Percentiles rank a stretch among this genome's conserved stretches.
Evolutionary conservation across 2,797 vertebrate species (phyloP).

Genomic region (Brachymystax lenok): DNA sequence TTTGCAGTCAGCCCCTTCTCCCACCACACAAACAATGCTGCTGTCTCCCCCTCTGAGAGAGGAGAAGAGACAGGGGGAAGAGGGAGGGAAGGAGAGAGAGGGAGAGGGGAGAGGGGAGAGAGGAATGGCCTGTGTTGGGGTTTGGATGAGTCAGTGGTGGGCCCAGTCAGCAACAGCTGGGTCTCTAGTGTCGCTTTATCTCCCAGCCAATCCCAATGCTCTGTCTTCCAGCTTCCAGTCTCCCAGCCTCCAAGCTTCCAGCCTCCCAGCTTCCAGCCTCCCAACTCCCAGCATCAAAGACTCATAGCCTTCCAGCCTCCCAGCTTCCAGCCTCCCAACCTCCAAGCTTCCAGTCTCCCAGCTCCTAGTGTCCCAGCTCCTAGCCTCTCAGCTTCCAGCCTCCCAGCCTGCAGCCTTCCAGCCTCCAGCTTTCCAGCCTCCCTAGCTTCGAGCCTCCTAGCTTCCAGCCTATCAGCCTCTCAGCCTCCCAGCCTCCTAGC

Average conservation of each 20-base stretch:
- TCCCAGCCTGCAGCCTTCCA: too few species aligned
- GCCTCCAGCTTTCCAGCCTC: conserved; percentile 19
- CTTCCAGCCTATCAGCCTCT: too few species aligned
- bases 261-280: too few species aligned
- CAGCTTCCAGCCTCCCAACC: too few species aligned
- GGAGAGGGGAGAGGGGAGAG: conserved; percentile 25
- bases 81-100: conserved; percentile 39
- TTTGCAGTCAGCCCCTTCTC: conserved; percentile 54
- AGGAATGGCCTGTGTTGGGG: conserved; percentile 54
- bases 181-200: neutral
- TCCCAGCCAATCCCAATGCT: neutral
- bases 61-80: conserved; percentile 7
- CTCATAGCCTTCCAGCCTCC: too few species aligned
- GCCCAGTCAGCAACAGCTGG: conserved; percentile 53
- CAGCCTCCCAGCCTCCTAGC: too few species aligned
- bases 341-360: too few species aligned
- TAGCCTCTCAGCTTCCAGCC: too few species aligned
- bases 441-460: too few species aligned
- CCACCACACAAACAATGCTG: conserved; percentile 51
- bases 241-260: neutral
- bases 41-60: conserved; percentile 24
- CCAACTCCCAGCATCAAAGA: too few species aligned
- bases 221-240: neutral
- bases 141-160: conserved; percentile 58
- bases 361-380: too few species aligned